Evolutionary conservation across 2,113 vertebrate species (phyloP).

Genomic region (Nanorana parkeri): DNA sequence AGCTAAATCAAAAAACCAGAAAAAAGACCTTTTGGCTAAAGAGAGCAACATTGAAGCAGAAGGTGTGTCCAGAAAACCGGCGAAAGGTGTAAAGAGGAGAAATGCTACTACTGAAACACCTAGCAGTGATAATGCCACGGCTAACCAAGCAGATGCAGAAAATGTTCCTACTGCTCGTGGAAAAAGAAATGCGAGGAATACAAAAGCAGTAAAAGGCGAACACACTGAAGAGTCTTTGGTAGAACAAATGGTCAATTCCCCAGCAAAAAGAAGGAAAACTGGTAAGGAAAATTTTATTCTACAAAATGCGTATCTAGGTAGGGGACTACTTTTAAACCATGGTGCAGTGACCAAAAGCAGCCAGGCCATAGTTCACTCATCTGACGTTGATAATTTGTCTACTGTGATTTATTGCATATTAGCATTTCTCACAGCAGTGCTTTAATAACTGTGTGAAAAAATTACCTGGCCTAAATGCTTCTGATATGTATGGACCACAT

Average conservation of each 20-base stretch:
- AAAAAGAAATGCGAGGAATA: conserved; percentile 1
- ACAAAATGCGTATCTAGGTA: too few species aligned
- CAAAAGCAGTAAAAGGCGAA: neutral
- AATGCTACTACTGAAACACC: neutral
- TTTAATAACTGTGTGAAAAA: too few species aligned
- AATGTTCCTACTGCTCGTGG: conserved; percentile 2
- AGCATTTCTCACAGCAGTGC: too few species aligned
- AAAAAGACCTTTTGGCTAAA: neutral
- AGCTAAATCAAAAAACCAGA: neutral
- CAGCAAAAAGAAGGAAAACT: conserved; percentile 60
- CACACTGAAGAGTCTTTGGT: neutral
- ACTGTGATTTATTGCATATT: too few species aligned
- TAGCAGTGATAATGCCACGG: neutral
- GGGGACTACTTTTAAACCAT: too few species aligned
- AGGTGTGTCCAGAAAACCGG: neutral
- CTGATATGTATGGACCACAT: too few species aligned
- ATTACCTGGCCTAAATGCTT: too few species aligned
- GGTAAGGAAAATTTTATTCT: conserved; percentile 57
- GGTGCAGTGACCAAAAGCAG: too few species aligned
- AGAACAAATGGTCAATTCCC: neutral
- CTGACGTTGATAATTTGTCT: too few species aligned
- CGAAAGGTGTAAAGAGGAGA: conserved; percentile 40
- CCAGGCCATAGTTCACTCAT: too few species aligned
- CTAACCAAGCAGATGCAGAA: neutral
- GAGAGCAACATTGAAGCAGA: neutral